Percentiles rank a stretch among this genome's conserved stretches.
Evolutionary conservation across 2,888 invertebrate genomes (phyloP).

Genomic region (Julus scandinavius): DNA sequence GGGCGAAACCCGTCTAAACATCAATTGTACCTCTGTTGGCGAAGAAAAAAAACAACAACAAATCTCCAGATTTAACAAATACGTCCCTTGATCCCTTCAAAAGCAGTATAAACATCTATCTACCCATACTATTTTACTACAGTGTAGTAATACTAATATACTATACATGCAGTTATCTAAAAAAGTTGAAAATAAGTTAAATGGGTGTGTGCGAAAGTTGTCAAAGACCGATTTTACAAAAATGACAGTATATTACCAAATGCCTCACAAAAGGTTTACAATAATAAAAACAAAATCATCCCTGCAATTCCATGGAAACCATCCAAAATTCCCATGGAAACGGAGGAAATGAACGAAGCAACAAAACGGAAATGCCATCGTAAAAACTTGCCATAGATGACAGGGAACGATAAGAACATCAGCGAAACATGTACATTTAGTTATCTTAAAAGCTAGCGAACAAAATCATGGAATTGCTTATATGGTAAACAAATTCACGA

Average conservation of each 20-base stretch:
- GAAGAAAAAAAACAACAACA: neutral
- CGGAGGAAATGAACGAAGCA: neutral
- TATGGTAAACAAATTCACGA: neutral
- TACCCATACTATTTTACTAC: no score
- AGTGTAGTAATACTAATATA: no score
- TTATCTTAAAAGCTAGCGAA: neutral
- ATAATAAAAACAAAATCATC: neutral
- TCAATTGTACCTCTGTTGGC: neutral
- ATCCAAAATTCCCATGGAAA: neutral
- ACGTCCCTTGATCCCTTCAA: no score
- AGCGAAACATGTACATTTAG: neutral
- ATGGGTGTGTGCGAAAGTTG: no score
- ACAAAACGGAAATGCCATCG: neutral
- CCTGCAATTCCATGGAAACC: neutral
- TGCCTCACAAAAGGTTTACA: neutral
- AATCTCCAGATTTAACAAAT: neutral
- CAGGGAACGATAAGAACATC: neutral
- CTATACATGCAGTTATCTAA: no score
- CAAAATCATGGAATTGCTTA: neutral
- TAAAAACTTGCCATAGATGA: neutral
- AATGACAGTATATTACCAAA: no score
- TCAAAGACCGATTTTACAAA: no score
- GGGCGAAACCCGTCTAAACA: neutral
- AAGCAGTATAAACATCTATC: no score
- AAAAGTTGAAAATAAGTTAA: no score